Conservation (phyloP, 2,888 invertebrate species). For the Anodontia alba region DNA sequence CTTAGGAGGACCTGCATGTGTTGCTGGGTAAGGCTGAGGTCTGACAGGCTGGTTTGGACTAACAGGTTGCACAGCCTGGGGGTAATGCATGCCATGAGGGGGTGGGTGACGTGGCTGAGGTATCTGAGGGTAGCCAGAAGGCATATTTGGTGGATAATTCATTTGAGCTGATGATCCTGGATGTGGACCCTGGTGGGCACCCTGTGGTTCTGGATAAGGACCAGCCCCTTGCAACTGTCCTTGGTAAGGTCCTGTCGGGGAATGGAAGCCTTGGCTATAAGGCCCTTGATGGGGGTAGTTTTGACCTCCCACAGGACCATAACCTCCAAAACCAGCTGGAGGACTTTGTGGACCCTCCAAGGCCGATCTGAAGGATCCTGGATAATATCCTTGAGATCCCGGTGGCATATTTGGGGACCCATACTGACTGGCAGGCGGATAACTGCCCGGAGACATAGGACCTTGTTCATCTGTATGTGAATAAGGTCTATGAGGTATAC, state of each 20-base stretch:
- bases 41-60: constrained; percentile 33
- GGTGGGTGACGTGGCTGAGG: constrained; percentile 25
- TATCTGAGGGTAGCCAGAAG: constrained; percentile 43
- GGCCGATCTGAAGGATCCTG: constrained; percentile 34
- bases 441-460: constrained; percentile 51
- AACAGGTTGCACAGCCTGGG: constrained; percentile 30
- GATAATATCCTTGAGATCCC: constrained; percentile 35
- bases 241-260: constrained; percentile 5
- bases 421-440: constrained; percentile 33
- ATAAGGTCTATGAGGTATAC: constrained; percentile 20
- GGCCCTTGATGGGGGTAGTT: constrained; percentile 40
- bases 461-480: constrained; percentile 20
- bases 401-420: constrained; percentile 40
- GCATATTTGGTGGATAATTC: constrained; percentile 35
- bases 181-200: constrained; percentile 32
- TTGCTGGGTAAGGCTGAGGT: constrained; percentile 28
- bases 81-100: constrained; percentile 11
- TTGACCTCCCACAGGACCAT: not conserved
- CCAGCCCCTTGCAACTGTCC: constrained; percentile 34
- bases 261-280: constrained; percentile 15
- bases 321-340: constrained; percentile 17
- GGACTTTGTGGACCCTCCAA: constrained; percentile 5
- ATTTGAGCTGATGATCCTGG: not conserved
- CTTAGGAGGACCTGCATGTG: constrained; percentile 24
- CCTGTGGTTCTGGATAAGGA: constrained; percentile 24